Conservation (phyloP, 2,797 vertebrate species). For the Phrynocephalus forsythii region DNA sequence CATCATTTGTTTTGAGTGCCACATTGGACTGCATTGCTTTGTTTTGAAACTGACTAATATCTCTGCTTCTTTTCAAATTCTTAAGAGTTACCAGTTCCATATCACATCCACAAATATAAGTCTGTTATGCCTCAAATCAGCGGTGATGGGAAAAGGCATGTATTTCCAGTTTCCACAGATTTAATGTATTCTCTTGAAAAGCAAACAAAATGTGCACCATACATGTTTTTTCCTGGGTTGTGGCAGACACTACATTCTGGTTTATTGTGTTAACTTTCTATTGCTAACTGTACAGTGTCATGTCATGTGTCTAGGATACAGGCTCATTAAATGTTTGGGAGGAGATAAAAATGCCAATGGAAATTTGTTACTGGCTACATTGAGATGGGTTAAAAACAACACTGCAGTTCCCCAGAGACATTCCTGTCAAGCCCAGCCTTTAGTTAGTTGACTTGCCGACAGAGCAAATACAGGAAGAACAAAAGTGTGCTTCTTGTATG, state of each 20-base stretch:
- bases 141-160: no score
- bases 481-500: constrained; percentile 16
- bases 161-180: no score
- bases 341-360: constrained; percentile 6
- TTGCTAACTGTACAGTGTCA: background rate
- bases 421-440: background rate
- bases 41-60: no score
- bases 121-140: no score
- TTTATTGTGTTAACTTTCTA: background rate
- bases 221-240: background rate
- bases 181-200: background rate
- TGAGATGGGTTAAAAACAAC: background rate
- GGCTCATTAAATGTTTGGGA: constrained; percentile 5
- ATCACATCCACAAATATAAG: no score
- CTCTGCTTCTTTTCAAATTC: no score
- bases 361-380: constrained; percentile 9
- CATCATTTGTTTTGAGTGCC: no score
- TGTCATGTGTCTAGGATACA: background rate
- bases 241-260: background rate
- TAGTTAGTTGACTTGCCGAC: background rate
- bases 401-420: background rate
- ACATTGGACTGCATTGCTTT: no score
- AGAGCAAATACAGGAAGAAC: constrained; percentile 13
- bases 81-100: no score
- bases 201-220: background rate